These are phyloP conservation scores for Odontothrips loti DNA, from an alignment of 2,888 invertebrate species.

Conservation along the genomic window DNA sequence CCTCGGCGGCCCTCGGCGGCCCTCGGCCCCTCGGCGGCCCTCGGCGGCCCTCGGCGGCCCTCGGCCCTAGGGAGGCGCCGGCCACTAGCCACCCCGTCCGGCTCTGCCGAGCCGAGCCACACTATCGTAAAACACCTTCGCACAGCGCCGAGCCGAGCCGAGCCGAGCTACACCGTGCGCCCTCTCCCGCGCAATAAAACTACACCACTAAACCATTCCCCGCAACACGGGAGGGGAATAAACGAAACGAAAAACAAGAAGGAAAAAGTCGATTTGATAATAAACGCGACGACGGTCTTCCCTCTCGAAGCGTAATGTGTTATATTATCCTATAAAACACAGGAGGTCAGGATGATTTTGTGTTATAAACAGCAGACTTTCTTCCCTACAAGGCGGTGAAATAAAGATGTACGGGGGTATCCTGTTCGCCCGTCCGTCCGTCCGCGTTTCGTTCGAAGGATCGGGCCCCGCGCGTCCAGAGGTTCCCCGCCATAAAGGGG, in stretches of 20 bases:
- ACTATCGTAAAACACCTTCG: too few relatives aligned
- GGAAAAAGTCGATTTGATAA: slow-evolving; percentile 19
- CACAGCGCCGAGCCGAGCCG: too few relatives aligned
- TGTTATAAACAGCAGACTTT: slow-evolving; percentile 15
- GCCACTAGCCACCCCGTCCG: too few relatives aligned
- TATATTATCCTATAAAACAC: slow-evolving; percentile 23
- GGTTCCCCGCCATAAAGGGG: slow-evolving; percentile 19
- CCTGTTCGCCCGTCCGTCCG: not conserved
- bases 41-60: too few relatives aligned
- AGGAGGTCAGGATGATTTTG: slow-evolving; percentile 20
- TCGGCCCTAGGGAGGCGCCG: too few relatives aligned
- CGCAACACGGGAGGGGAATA: not conserved
- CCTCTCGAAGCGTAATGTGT: slow-evolving; percentile 6
- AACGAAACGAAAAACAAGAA: not conserved
- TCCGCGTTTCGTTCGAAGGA: too few relatives aligned
- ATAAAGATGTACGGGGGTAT: slow-evolving; percentile 22
- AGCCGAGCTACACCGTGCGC: too few relatives aligned
- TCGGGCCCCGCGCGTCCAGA: too few relatives aligned
- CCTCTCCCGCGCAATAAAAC: not conserved
- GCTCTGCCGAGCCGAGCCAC: too few relatives aligned
- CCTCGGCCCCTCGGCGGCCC: too few relatives aligned
- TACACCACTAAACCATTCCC: not conserved
- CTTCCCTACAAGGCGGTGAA: slow-evolving; percentile 21
- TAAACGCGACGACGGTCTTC: not conserved
- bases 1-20: too few relatives aligned